A percentile compares a stretch with the other conserved stretches of the same genome.
phyloP scores from a whole-genome alignment of 1,140 invertebrate species.

The Caenorhabditis inopinata region DNA sequence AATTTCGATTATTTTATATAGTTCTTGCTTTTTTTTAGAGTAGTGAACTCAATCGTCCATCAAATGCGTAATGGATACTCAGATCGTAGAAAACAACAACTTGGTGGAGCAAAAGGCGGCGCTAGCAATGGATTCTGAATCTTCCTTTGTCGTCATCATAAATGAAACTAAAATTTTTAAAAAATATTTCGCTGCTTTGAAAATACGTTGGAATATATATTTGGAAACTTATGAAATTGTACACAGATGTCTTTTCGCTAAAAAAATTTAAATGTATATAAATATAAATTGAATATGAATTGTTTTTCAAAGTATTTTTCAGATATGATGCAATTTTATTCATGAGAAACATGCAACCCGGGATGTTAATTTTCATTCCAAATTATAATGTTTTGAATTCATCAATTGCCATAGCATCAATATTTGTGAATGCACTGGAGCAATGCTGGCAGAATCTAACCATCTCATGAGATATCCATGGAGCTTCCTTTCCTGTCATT shows the following conservation, averaged over 20 bases:
- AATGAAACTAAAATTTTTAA: too few species aligned
- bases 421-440: neutral
- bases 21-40: slow-evolving; percentile 33
- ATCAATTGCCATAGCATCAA: neutral
- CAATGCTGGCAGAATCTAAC: neutral
- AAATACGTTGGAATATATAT: neutral
- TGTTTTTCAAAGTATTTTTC: too few species aligned
- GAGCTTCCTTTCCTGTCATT: slow-evolving; percentile 21
- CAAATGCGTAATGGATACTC: slow-evolving; percentile 46
- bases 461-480: neutral
- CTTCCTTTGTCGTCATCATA: too few species aligned
- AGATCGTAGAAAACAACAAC: slow-evolving; percentile 36
- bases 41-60: slow-evolving; percentile 41
- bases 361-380: too few species aligned
- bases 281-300: too few species aligned
- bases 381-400: neutral
- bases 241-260: neutral
- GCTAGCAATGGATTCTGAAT: slow-evolving; percentile 4
- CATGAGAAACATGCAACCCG: too few species aligned
- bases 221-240: neutral
- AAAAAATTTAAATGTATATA: neutral
- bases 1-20: too few species aligned
- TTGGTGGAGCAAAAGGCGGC: neutral
- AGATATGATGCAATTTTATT: too few species aligned
- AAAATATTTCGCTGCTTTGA: too few species aligned